These are phyloP conservation scores for Trinorchestia longiramus DNA, from an alignment of 1,140 invertebrate species.

Conservation along the genomic window DNA sequence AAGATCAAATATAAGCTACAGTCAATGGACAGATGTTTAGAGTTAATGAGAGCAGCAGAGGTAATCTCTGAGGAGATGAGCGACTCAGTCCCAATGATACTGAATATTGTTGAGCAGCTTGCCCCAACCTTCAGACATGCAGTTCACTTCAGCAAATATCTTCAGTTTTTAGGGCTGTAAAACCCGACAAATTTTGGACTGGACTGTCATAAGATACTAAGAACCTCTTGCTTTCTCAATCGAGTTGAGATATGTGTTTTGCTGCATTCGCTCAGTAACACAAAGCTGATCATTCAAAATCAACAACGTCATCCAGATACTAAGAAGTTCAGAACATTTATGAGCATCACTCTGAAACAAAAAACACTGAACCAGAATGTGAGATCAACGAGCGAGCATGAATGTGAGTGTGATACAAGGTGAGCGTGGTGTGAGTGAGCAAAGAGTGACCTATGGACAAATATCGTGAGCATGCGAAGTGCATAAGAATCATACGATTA, in stretches of 20 bases:
- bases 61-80: neutral
- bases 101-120: neutral
- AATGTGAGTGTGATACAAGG: neutral
- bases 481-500: neutral
- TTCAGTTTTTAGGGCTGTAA: neutral
- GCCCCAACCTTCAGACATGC: neutral
- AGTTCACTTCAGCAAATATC: neutral
- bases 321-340: neutral
- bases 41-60: neutral
- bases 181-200: neutral
- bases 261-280: neutral
- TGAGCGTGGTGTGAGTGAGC: neutral
- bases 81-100: neutral
- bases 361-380: neutral
- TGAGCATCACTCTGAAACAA: neutral
- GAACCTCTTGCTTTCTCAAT: neutral
- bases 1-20: conserved; percentile 49
- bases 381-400: conserved; percentile 20
- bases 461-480: neutral
- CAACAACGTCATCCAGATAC: neutral
- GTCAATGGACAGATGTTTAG: conserved; percentile 35
- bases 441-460: neutral
- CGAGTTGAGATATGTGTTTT: neutral
- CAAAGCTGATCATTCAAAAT: neutral
- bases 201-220: neutral